phyloP scores from a whole-genome alignment of 1,140 invertebrate species.

The Bombus polaris region DNA sequence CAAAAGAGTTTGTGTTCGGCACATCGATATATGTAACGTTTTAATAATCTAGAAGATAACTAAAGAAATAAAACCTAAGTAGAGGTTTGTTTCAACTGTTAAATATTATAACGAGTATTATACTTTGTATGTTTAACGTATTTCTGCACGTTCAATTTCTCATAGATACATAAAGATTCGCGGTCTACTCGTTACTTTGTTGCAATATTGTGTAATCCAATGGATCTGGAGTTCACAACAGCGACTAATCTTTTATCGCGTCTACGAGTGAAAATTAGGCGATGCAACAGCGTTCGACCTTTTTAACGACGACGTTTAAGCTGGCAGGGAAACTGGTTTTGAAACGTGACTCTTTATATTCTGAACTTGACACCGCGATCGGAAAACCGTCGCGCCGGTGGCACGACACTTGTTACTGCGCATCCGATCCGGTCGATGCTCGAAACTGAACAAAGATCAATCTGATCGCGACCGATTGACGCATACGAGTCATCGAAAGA shows the following conservation, averaged over 20 bases:
- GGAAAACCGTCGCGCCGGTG: conserved; percentile 15
- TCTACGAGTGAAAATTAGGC: neutral
- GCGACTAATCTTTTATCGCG: neutral
- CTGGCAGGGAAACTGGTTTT: conserved; percentile 9
- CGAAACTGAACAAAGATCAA: conserved; percentile 58
- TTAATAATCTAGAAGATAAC: neutral
- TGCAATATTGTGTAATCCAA: too few relatives aligned
- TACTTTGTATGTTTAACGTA: too few relatives aligned
- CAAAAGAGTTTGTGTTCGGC: too few relatives aligned
- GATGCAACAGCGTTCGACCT: neutral
- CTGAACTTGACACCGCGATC: conserved; percentile 55
- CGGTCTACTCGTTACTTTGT: too few relatives aligned
- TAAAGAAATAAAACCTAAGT: neutral
- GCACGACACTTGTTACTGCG: neutral
- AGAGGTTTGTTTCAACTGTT: too few relatives aligned
- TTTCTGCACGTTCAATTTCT: too few relatives aligned
- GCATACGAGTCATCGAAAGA: conserved; percentile 37
- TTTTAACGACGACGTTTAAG: neutral
- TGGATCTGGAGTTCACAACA: too few relatives aligned
- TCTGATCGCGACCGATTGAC: conserved; percentile 2
- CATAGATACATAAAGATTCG: too few relatives aligned
- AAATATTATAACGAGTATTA: neutral
- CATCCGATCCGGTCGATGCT: conserved; percentile 9
- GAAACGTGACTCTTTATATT: conserved; percentile 34
- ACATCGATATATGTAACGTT: too few relatives aligned